A percentile compares a stretch with the other conserved stretches of the same genome.
These are phyloP conservation scores for Xanthia togata DNA, from an alignment of 2,888 invertebrate species.

Conservation along the genomic window DNA sequence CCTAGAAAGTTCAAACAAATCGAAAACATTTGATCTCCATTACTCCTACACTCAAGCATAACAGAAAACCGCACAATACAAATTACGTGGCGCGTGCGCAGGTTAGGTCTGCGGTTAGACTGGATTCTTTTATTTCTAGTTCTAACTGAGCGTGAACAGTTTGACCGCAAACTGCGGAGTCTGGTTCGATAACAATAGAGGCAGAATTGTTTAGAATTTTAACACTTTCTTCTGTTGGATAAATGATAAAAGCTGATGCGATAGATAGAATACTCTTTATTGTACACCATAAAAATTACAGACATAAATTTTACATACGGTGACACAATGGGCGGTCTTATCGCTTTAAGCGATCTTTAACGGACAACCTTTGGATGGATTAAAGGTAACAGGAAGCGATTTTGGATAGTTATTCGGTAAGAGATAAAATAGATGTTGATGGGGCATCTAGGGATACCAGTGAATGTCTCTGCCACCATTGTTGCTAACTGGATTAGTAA, in stretches of 20 bases:
- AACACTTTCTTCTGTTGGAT: slow-evolving; percentile 1
- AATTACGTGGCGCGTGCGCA: slow-evolving; percentile 70
- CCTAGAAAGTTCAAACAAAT: slow-evolving; percentile 39
- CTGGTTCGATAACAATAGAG: slow-evolving; percentile 45
- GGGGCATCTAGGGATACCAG: background rate
- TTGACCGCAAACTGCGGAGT: slow-evolving; percentile 74
- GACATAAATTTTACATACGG: no score
- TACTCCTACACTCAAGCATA: slow-evolving; percentile 35
- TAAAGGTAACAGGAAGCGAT: no score
- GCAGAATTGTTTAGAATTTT: slow-evolving; percentile 20
- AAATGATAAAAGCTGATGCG: background rate
- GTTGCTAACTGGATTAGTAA: background rate
- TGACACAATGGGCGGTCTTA: no score
- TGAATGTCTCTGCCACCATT: background rate
- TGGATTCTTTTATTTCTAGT: slow-evolving; percentile 75
- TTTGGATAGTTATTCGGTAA: background rate
- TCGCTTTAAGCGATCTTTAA: no score
- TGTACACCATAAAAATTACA: no score
- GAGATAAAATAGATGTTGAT: background rate
- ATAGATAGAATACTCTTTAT: no score
- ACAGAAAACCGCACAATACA: slow-evolving; percentile 74
- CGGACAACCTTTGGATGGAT: no score
- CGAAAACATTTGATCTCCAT: slow-evolving; percentile 59
- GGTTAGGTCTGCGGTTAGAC: slow-evolving; percentile 78
- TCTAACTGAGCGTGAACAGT: slow-evolving; percentile 80